phyloP scores from a whole-genome alignment of 2,888 invertebrate genomes.

The Troides oblongomaculatus region DNA sequence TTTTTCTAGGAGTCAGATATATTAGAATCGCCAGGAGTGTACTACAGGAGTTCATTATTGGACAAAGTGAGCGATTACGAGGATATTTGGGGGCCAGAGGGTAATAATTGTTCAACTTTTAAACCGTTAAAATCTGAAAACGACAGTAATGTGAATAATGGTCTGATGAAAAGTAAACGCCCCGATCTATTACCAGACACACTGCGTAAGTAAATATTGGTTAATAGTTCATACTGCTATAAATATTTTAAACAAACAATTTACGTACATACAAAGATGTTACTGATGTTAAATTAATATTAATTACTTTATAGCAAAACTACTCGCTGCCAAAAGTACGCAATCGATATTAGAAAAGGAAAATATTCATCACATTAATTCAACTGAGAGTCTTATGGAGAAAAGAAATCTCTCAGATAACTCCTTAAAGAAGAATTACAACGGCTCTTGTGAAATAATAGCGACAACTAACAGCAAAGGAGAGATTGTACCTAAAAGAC shows the following conservation, averaged over 20 bases:
- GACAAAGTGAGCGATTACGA: slow-evolving; percentile 97
- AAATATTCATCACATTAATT: slow-evolving; percentile 66
- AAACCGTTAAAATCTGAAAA: slow-evolving; percentile 68
- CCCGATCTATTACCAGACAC: slow-evolving; percentile 83
- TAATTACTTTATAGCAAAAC: slow-evolving; percentile 59
- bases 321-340: slow-evolving; percentile 68
- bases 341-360: slow-evolving; percentile 73
- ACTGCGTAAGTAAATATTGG: slow-evolving; percentile 60
- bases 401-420: slow-evolving; percentile 64
- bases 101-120: slow-evolving; percentile 71
- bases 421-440: slow-evolving; percentile 65
- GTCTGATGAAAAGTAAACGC: slow-evolving; percentile 76
- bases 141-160: slow-evolving; percentile 69
- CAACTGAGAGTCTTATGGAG: slow-evolving; percentile 66
- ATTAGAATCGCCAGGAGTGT: slow-evolving; percentile 89
- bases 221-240: slow-evolving; percentile 5
- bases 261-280: not conserved
- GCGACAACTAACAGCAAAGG: slow-evolving; percentile 76
- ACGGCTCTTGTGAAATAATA: slow-evolving; percentile 67
- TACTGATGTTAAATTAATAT: not conserved
- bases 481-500: slow-evolving; percentile 70
- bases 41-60: slow-evolving; percentile 91
- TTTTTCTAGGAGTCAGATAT: slow-evolving; percentile 87
- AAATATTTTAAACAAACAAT: not conserved
- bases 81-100: slow-evolving; percentile 92